Conservation (phyloP, 2,888 invertebrate genomes). For the Leptarthrus brevirostris region DNA sequence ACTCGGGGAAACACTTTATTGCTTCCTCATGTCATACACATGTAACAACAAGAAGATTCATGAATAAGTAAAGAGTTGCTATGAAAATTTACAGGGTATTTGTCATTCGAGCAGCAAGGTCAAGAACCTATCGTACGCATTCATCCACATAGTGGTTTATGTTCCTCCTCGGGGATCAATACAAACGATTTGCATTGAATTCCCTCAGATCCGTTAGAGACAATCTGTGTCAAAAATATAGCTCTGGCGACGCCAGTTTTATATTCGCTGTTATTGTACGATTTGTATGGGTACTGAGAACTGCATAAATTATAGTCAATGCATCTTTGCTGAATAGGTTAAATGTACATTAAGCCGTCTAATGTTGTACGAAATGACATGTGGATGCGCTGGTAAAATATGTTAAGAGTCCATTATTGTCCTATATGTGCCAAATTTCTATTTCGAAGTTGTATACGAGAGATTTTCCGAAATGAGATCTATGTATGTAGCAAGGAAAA, state of each 20-base stretch:
- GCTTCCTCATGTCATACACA: slow-evolving; percentile 29
- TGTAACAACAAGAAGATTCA: slow-evolving; percentile 23
- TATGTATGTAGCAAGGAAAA: too few species aligned
- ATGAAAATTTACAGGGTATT: slow-evolving; percentile 30
- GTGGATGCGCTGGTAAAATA: too few species aligned
- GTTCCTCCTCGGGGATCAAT: not conserved
- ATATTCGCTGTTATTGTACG: not conserved
- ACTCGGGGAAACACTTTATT: slow-evolving; percentile 19
- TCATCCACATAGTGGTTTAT: slow-evolving; percentile 10
- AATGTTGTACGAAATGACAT: not conserved
- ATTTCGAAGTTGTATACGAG: too few species aligned
- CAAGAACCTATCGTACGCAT: not conserved
- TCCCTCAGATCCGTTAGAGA: not conserved
- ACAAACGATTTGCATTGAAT: slow-evolving; percentile 16
- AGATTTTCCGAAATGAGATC: too few species aligned
- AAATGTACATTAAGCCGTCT: not conserved
- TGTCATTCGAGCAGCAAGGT: slow-evolving; percentile 18
- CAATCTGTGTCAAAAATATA: slow-evolving; percentile 12
- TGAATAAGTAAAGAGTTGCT: slow-evolving; percentile 14
- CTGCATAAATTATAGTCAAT: not conserved
- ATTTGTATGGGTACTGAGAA: not conserved
- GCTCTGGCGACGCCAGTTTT: not conserved
- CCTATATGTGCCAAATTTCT: too few species aligned
- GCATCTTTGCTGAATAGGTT: slow-evolving; percentile 1
- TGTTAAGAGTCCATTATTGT: too few species aligned